Base-by-base conservation (phyloP, 2,113 vertebrate genomes). In the Turnix velox region DNA sequence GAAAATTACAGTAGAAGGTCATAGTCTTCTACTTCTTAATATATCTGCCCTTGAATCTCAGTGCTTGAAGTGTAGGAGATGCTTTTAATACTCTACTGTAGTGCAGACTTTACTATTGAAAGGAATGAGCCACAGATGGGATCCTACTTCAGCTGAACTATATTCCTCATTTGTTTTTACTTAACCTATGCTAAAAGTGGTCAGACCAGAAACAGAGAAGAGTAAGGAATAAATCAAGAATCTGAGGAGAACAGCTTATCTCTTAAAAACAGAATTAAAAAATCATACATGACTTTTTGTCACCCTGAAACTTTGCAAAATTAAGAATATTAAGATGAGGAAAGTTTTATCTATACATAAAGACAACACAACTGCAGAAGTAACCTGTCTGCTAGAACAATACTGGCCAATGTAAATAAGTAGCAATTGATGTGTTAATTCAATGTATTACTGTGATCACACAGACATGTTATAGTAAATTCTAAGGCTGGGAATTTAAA, bases 81-180 rank as follows among this genome's bases (percentile, higher is more conserved):
- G 14, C 30, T 52, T 9, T 83, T 55, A 78, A 37, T 73, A 55
- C 46, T 65, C 24, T 78, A 2, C 35, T 85, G 2, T 37, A 25
- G 27, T 2, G 3, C 27, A 8, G 3, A 3, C 43, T 86, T 87
- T 55, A 35, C 30, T 48, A 3, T 43, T 1, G 1, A 51, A 76
- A 69, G 18, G 33, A 18, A 2, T 33, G 19, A 66, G 33, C 28
- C 18, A 10, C 0, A 0, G 24, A 74, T 46, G 13, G 39, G 5
- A 31, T 7, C 82, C 28, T 39, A 1, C 65, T 86, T 87, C 57
- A 82, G 28, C 48, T 19, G 57, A 71, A 5, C 22, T 63, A 15
- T 4, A 43, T 74, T 91, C 42, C 42, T 49, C 4, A 1, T 57
- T 59, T 87, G 8, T 30, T 6, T 84, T 88, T 46, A 35, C 18